Base-by-base conservation (phyloP, 2,797 vertebrate genomes). In the Gymnoscopelus braueri region DNA sequence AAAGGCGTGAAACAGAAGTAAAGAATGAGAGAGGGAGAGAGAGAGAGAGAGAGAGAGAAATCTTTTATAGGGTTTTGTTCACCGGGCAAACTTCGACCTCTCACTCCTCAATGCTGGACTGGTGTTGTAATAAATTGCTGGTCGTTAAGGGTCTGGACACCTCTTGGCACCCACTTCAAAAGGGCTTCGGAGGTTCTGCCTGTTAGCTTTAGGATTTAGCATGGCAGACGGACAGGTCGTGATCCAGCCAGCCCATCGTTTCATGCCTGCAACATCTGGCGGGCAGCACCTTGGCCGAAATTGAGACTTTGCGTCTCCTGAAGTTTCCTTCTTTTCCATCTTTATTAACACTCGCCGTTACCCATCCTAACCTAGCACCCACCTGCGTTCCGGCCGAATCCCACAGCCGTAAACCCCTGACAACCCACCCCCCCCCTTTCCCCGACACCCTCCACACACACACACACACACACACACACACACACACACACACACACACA, bases 271-370 rank as follows among this genome's bases (percentile, higher is more conserved):
- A 94, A 19, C 94, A 95, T 95, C 94, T 95, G 94, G 90, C 81
- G 88, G 91, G 91, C 92, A 94, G 93, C 84, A 84, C 89, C 84
- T 91, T 83, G 85, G 80, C 89, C 81, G 81, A 92, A 92, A 93
- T 91, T 93, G 92, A 94, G 92, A 92, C 90, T 93, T 93, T 91
- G 92, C 85, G 88, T 93, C 91, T 93, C 88, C 84, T 86, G 86
- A 90, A 86, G 88, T 93, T 90, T 86, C 39, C 39, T 44, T 85
- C 81, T 67, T 81, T 72, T 94, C 93, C 91, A 91, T 93, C 93
- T 94, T 94, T 93, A 94, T 94, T 92, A 94, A 92, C 79, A 54
- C 88, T 88, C 67, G 77, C 85, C 77, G 84, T 88, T 86, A 82
- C 74, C 84, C 79, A 77, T 88, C 79, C 67, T 66, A 55, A 77